Evolutionary conservation across 1,140 invertebrate genomes (phyloP).

Genomic region (Apis laboriosa): DNA sequence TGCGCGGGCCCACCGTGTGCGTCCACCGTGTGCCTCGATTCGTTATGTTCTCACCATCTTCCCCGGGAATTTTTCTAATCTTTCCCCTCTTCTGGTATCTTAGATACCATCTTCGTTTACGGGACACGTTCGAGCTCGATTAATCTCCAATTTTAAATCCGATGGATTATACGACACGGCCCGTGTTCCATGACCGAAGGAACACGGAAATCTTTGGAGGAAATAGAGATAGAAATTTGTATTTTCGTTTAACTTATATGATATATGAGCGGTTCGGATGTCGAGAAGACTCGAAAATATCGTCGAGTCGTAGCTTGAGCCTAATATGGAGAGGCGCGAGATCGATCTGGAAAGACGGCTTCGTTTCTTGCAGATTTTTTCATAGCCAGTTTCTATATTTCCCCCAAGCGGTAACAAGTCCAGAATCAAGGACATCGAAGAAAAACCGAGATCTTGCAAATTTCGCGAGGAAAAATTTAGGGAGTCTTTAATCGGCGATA

Average conservation of each 20-base stretch:
- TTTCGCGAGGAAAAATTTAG: background rate
- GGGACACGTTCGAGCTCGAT: background rate
- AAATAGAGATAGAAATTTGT: background rate
- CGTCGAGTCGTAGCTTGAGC: slow-evolving; percentile 2
- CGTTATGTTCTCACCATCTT: slow-evolving; percentile 1
- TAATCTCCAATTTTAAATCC: slow-evolving; percentile 18
- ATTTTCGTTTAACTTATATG: background rate
- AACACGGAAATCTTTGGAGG: background rate
- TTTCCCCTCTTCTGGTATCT: background rate
- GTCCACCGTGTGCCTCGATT: background rate
- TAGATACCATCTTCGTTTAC: slow-evolving; percentile 27
- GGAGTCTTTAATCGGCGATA: background rate
- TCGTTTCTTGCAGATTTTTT: slow-evolving; percentile 4
- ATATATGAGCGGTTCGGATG: too few relatives aligned
- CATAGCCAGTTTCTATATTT: background rate
- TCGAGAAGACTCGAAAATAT: background rate
- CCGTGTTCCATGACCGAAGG: too few relatives aligned
- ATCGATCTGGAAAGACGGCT: background rate
- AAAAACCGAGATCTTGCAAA: background rate
- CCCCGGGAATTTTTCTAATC: slow-evolving; percentile 37
- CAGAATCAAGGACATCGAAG: too few relatives aligned
- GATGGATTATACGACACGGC: too few relatives aligned
- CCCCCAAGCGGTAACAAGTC: too few relatives aligned
- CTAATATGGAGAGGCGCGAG: slow-evolving; percentile 1
- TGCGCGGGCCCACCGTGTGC: background rate